These are phyloP conservation scores for Myrmecobius fasciatus DNA, from an alignment of 2,113 vertebrate genomes.

Conservation along the genomic window DNA sequence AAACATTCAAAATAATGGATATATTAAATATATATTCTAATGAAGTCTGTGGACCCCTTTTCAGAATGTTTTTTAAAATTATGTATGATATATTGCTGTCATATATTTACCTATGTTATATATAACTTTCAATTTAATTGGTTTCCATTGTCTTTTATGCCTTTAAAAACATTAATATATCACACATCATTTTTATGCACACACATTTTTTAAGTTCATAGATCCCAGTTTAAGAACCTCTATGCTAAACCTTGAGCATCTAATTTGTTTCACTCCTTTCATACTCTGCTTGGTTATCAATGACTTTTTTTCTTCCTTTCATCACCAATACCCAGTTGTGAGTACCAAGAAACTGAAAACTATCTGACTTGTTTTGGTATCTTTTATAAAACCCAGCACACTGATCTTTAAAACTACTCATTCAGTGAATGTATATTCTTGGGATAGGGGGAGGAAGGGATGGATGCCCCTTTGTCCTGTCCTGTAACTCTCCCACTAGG, in stretches of 20 bases:
- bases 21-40: too few species aligned
- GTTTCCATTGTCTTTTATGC: too few species aligned
- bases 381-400: not conserved
- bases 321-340: not conserved
- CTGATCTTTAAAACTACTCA: not conserved
- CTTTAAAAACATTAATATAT: not conserved
- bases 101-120: too few species aligned
- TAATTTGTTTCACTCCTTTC: not conserved
- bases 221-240: not conserved
- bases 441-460: not conserved
- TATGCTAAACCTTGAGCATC: not conserved
- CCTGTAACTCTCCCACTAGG: not conserved
- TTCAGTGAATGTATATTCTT: not conserved
- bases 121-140: too few species aligned
- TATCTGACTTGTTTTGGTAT: not conserved
- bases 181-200: not conserved
- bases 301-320: not conserved
- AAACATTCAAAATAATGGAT: too few species aligned
- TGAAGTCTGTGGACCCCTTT: too few species aligned
- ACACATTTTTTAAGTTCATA: not conserved
- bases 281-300: not conserved
- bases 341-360: not conserved
- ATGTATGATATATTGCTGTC: too few species aligned
- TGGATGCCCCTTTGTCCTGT: rapidly evolving
- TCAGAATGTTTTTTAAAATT: too few species aligned